phyloP scores from a whole-genome alignment of 2,888 invertebrate genomes.

The Meghimatium bilineatum region DNA sequence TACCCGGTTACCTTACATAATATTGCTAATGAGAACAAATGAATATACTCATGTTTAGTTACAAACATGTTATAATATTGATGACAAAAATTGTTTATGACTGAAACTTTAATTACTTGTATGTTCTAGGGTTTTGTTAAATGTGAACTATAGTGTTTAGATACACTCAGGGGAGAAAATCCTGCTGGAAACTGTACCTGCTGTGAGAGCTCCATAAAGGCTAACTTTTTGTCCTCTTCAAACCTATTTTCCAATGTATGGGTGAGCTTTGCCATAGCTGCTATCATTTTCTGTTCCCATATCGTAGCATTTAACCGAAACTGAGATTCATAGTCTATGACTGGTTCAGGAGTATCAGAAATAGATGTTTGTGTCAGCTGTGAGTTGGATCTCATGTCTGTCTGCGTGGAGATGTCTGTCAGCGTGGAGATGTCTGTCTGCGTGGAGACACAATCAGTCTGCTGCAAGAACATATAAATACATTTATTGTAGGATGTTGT shows the following conservation, averaged over 20 bases:
- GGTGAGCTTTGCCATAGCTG: slow-evolving; percentile 71
- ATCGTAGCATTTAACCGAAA: slow-evolving; percentile 27
- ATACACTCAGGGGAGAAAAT: background rate
- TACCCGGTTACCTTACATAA: too few relatives aligned
- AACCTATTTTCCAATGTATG: slow-evolving; percentile 74
- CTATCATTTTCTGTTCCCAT: slow-evolving; percentile 46
- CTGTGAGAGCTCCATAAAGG: slow-evolving; percentile 77
- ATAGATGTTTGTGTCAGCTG: background rate
- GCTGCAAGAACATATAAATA: background rate
- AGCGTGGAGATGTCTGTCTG: slow-evolving; percentile 1
- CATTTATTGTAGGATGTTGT: background rate
- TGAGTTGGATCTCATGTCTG: too few relatives aligned
- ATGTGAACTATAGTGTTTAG: too few relatives aligned
- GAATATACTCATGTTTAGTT: too few relatives aligned
- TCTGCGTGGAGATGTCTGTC: background rate
- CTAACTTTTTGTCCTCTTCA: slow-evolving; percentile 74
- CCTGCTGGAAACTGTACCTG: slow-evolving; percentile 67
- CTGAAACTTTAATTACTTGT: too few relatives aligned
- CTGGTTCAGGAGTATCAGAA: background rate
- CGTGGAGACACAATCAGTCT: background rate
- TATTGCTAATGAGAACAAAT: too few relatives aligned
- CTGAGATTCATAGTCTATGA: background rate
- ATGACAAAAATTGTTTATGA: too few relatives aligned
- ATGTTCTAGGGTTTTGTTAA: too few relatives aligned
- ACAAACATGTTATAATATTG: too few relatives aligned